Conservation (phyloP, 2,113 vertebrate genomes). For the Steatornis caripensis region DNA sequence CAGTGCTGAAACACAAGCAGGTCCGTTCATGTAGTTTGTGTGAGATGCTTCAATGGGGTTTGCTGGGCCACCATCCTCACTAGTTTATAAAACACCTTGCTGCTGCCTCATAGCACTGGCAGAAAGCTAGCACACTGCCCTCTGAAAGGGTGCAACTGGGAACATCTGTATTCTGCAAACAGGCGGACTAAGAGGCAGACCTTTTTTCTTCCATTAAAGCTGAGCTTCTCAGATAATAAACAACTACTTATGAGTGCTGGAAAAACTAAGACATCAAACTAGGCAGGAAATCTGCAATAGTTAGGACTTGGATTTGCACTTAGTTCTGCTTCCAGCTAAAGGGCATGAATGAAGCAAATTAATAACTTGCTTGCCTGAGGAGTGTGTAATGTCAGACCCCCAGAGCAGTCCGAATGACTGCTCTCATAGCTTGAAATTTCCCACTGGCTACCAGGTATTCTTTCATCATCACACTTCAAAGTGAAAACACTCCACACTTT, state of each 20-base stretch:
- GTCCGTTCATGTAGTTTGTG: fast-evolving
- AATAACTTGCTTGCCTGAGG: not conserved
- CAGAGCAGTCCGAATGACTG: not conserved
- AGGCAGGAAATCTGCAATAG: not conserved
- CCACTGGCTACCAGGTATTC: not conserved
- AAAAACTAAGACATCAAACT: not conserved
- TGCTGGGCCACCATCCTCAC: not conserved
- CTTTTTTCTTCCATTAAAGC: not conserved
- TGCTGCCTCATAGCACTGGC: not conserved
- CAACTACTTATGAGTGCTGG: not conserved
- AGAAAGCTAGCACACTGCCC: not conserved
- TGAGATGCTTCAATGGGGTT: not conserved
- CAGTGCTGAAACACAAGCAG: not conserved
- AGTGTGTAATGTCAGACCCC: not conserved
- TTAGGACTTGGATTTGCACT: not conserved
- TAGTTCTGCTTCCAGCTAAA: not conserved
- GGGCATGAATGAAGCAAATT: not conserved
- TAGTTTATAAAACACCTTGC: not conserved
- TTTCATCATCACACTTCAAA: slow-evolving; percentile 18
- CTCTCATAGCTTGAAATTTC: not conserved
- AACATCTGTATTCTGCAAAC: not conserved
- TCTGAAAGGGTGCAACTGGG: not conserved
- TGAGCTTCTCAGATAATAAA: not conserved
- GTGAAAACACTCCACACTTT: not conserved
- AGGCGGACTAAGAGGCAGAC: not conserved